Base-by-base conservation (phyloP, 2,888 invertebrate genomes). In the Pyrgus malvae region DNA sequence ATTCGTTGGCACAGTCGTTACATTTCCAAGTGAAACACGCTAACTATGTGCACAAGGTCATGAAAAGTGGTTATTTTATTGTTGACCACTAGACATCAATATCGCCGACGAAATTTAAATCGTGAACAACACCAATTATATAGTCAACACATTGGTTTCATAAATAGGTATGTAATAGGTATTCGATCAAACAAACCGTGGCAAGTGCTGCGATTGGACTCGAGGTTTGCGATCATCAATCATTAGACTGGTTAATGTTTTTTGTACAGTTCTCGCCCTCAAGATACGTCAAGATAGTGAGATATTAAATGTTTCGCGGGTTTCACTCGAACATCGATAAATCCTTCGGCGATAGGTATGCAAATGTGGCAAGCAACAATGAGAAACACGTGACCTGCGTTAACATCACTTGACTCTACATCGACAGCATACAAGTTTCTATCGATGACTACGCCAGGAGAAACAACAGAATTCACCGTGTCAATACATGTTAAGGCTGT, bases 261-360 rank as follows among this genome's bases (percentile, higher is more conserved):
- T 33, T 50, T 14, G 16, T 2, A 25, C 23, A 12, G 19, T 41
- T 77, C 19, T 29, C 19, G 27, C 11, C 44, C 11, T 31, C 21
- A 46, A 21, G 45, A 38, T 31, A 31, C 12, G 38, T 38, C 29
- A 38, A 38, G 51, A 51, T 51, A 50, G 17, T 29, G 29, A 21
- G 27, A 49, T 23, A 50, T 21, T 16, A 29, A 40, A 19, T 45
- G 51, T 42, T 35, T 38, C 37, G 25, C 21, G 38, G 45, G 40
- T 53, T 53, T 53, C 31, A 31, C 31, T 38, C 21, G 53, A 11
- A 11, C 51, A 3, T 40, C 53, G 31, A 53, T 53, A 53, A 53
- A 53, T 53, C 45, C 45, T 45, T 53, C 45, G 12, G 53, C 38
- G 53, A 53, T 53, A 51, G 35, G 35, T 21, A 45, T 53, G 45